Evolutionary conservation across 2,113 vertebrate species (phyloP), one percentile per base, ranked within the genome.

Genomic region (Pseudopodoces humilis): DNA sequence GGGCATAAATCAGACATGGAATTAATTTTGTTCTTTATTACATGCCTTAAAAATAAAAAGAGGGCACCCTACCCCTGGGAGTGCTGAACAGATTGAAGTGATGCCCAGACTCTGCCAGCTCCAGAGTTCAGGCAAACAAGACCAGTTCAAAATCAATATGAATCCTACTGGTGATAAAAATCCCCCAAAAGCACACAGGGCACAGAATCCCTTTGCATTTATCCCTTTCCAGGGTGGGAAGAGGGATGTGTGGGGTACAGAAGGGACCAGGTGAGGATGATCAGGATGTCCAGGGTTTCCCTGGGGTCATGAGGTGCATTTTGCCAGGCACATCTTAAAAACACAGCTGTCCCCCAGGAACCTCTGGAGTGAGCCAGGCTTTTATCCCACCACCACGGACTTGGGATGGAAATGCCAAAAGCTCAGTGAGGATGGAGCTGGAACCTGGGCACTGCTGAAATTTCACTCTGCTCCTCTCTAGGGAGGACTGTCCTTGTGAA

Each of bases 11-110:
- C 93, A 93, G 85, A 67, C 76, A 56, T 52, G 64, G 94, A 95
- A 96, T 97, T 96, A 96, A 96, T 96, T 96, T 93, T 94, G 82
- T 92, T 56, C 82, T 95, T 96, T 96, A 94, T 96, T 94, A 78
- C 76, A 50, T 78, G 85, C 69, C 92, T 96, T 95, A 95, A 94
- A 96, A 95, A 90, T 76, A 87, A 91, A 95, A 95, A 96, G 93
- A 92, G 81, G 82, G 78, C 92, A 90, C 83, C 56, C 63, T 90
- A 39, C 25, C 2, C 92, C 60, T 35, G 88, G 90, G 92, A 94
- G 75, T 92, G 85, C 90, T 93, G 95, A 96, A 59, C 27, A 52
- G 92, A 90, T 81, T 89, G 84, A 85, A 92, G 64, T 77, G 87
- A 91, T 92, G 94, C 83, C 96, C 93, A 43, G 31, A 75, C 62